These are phyloP conservation scores for Zygogramma bicolorata DNA, from an alignment of 2,888 invertebrate genomes.

Conservation along the genomic window DNA sequence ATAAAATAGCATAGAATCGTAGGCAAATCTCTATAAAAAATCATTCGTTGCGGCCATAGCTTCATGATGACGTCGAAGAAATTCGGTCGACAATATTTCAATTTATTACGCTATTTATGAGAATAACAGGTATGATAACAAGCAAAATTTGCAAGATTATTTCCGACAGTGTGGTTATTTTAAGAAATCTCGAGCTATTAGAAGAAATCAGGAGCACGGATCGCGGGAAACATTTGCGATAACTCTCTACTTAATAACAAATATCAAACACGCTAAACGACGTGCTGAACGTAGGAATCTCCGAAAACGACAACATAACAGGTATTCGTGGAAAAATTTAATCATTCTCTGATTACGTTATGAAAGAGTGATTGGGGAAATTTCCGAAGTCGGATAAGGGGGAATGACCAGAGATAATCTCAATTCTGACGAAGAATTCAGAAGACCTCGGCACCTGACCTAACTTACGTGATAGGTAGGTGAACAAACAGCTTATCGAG, in stretches of 20 bases:
- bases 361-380: not conserved
- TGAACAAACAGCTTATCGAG: too few relatives aligned
- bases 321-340: not conserved
- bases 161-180: slow-evolving; percentile 51
- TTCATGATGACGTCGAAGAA: not conserved
- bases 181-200: slow-evolving; percentile 42
- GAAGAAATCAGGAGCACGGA: not conserved
- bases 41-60: too few relatives aligned
- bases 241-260: not conserved
- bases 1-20: too few relatives aligned
- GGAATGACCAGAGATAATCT: too few relatives aligned
- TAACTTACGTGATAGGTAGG: too few relatives aligned
- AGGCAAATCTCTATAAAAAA: too few relatives aligned
- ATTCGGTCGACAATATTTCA: not conserved
- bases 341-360: not conserved
- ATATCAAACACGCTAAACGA: not conserved
- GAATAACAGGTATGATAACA: slow-evolving; percentile 48
- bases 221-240: not conserved
- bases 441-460: too few relatives aligned
- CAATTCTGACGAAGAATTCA: too few relatives aligned
- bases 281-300: not conserved
- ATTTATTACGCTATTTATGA: not conserved
- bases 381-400: not conserved
- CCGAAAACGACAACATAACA: not conserved
- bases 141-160: slow-evolving; percentile 47